Percentiles rank a stretch among this genome's conserved stretches.
Conservation (phyloP, 2,888 invertebrate genomes). For the Aspidiotus destructor region DNA sequence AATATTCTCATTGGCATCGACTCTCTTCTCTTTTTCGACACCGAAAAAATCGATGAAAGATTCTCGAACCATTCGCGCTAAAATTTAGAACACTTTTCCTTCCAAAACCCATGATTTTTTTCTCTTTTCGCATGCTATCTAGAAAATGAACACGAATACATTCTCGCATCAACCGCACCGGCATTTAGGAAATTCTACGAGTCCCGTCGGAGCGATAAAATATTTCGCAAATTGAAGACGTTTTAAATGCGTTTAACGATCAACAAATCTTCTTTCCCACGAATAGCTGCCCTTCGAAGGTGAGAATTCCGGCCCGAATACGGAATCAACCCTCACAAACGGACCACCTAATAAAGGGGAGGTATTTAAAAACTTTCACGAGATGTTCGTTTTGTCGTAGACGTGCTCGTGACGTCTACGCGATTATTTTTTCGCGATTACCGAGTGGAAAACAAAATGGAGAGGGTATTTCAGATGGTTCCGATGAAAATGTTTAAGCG, state of each 20-base stretch:
- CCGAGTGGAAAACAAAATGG: not conserved
- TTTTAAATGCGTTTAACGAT: conserved; percentile 2
- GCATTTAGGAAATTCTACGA: not conserved
- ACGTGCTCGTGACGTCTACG: not conserved
- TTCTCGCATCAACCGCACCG: no score
- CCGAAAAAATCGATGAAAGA: no score
- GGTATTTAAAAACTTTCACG: conserved; percentile 4
- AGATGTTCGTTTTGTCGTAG: not conserved
- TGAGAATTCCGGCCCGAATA: not conserved
- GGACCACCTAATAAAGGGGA: conserved; percentile 1
- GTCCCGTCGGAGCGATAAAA: not conserved
- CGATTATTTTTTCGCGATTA: not conserved
- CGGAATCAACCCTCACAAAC: not conserved
- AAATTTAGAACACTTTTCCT: no score
- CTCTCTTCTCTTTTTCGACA: no score
- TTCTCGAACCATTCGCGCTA: no score
- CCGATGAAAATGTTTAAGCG: no score
- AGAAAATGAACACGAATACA: no score
- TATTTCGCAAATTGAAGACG: conserved; percentile 1
- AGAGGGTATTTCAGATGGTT: not conserved
- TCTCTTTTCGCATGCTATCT: no score
- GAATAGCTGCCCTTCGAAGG: not conserved
- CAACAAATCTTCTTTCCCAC: conserved; percentile 4
- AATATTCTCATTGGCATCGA: no score
- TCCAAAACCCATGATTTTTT: no score